Percentiles rank a stretch among this genome's conserved stretches.
Evolutionary conservation across 2,888 invertebrate species (phyloP).

Genomic region (Galerucella pusilla): DNA sequence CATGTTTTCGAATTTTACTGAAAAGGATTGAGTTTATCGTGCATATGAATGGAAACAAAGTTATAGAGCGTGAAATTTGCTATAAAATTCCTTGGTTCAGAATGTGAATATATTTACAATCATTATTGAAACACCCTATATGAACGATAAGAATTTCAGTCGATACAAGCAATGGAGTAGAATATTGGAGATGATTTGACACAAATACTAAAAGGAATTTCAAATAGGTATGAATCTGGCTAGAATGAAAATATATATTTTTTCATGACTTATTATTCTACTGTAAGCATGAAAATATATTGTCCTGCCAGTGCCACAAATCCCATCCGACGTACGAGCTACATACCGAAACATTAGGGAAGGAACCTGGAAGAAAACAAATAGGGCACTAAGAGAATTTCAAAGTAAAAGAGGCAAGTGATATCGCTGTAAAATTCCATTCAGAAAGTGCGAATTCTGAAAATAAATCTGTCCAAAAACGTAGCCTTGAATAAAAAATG

Average conservation of each 20-base stretch:
- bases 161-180: too few relatives aligned
- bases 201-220: too few relatives aligned
- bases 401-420: slow-evolving; percentile 30
- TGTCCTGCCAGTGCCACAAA: not conserved
- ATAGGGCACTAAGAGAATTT: slow-evolving; percentile 30
- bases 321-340: slow-evolving; percentile 3
- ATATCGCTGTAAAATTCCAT: slow-evolving; percentile 30
- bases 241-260: too few relatives aligned
- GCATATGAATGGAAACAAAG: too few relatives aligned
- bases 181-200: too few relatives aligned
- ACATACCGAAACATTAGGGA: slow-evolving; percentile 4
- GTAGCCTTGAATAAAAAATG: slow-evolving; percentile 27
- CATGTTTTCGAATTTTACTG: too few relatives aligned
- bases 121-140: too few relatives aligned
- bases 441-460: slow-evolving; percentile 30
- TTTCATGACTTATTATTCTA: not conserved
- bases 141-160: too few relatives aligned
- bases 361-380: slow-evolving; percentile 21
- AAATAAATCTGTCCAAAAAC: slow-evolving; percentile 30
- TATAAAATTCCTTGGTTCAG: too few relatives aligned
- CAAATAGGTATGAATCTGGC: not conserved
- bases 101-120: too few relatives aligned
- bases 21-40: too few relatives aligned
- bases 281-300: not conserved
- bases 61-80: too few relatives aligned